Evolutionary conservation across 2,113 vertebrate species (phyloP), one percentile per base, ranked within the genome.

Genomic region (Sclerurus mexicanus): DNA sequence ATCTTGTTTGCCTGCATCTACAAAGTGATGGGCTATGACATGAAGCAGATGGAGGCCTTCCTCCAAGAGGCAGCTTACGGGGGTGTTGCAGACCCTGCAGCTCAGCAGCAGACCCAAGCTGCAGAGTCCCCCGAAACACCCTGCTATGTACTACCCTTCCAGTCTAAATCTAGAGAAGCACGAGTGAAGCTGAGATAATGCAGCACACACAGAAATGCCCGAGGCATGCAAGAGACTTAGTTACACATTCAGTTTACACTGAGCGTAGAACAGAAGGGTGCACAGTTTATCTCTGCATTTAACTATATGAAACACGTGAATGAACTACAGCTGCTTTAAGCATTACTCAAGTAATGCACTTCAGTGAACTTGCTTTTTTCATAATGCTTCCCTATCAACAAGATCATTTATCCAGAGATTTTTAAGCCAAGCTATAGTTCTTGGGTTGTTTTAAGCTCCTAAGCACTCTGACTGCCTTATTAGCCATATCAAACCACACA

Each of bases 381-480:
- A 66, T 91, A 87, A 88, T 28, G 56, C 22, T 72, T 67, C 39
- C 44, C 22, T 18, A 59, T 84, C 79, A 84, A 39, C 44, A 83
- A 86, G 42, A 90, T 44, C 35, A 74, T 88, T 87, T 88, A 91
- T 25, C 46, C 56, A 67, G 82, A 88, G 90, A 84, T 83, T 96
- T 93, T 95, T 72, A 92, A 88, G 72, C 75, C 68, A 90, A 74
- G 46, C 52, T 93, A n/a, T 25, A 93, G 79, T 90, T 88, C 47
- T 44, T n/a, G 50, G 18, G 28, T 84, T 58, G 30, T 90, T 86
- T 74, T 12, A 27, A 86, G 79, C 75, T 92, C 72, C 59, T 90
- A 52, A 28, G 72, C 4, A 7, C 59, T 62, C 68, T 56, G 53
- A 35, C 56, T 74, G 47, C 40, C 50, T 71, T 86, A 64, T 74